Evolutionary conservation across 1,140 invertebrate species (phyloP).

Genomic region (Lamellibrachia luymesi): DNA sequence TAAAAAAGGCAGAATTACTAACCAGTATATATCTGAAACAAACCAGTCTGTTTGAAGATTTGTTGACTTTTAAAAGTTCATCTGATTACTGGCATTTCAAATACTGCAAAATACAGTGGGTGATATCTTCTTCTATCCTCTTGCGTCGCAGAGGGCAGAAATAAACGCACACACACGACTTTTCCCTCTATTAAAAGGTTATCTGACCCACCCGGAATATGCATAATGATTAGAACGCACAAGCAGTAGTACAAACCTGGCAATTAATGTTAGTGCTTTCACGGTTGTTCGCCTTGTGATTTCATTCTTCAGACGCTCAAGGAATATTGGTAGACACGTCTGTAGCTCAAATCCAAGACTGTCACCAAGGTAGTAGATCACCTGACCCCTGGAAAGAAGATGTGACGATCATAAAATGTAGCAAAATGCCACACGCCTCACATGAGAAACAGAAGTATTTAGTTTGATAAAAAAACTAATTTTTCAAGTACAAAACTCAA

Average conservation of each 20-base stretch:
- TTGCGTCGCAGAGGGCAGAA: too few relatives aligned
- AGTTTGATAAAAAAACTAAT: not conserved
- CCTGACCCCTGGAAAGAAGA: slow-evolving; percentile 69
- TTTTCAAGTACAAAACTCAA: not conserved
- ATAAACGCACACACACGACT: too few relatives aligned
- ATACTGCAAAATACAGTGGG: too few relatives aligned
- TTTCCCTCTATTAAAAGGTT: not conserved
- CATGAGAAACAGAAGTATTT: not conserved
- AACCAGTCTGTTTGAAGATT: too few relatives aligned
- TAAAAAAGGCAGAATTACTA: too few relatives aligned
- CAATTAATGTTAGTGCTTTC: slow-evolving; percentile 91
- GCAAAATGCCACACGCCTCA: not conserved
- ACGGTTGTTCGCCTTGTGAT: slow-evolving; percentile 94
- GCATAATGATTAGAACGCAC: not conserved
- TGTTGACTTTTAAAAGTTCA: too few relatives aligned
- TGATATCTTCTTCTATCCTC: too few relatives aligned
- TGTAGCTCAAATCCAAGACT: slow-evolving; percentile 73
- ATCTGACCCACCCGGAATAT: not conserved
- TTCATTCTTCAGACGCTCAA: slow-evolving; percentile 93
- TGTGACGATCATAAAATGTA: not conserved
- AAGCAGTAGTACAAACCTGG: slow-evolving; percentile 58
- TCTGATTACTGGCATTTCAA: too few relatives aligned
- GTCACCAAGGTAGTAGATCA: slow-evolving; percentile 89
- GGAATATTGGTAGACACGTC: slow-evolving; percentile 86
- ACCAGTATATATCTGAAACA: too few relatives aligned